These are phyloP conservation scores for Trichomalopsis sarcophagae DNA, from an alignment of 1,140 invertebrate genomes.

Conservation along the genomic window DNA sequence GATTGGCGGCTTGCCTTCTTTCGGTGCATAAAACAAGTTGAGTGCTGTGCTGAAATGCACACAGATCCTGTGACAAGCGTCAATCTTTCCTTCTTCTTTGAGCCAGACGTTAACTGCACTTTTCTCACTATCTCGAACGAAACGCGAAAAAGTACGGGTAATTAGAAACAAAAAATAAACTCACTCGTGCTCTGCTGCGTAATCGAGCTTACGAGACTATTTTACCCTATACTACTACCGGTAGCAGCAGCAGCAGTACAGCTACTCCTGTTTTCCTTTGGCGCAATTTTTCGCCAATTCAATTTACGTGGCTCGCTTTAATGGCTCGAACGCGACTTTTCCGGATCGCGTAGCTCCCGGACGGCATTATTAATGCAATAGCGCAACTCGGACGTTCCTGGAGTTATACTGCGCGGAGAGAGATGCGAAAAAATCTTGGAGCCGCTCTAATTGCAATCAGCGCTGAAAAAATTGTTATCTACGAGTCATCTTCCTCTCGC, in stretches of 20 bases:
- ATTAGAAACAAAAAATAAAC: neutral
- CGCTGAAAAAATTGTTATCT: neutral
- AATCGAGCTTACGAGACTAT: conserved; percentile 32
- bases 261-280: neutral
- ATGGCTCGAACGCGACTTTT: conserved; percentile 11
- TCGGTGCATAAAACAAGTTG: neutral
- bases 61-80: too few relatives aligned
- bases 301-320: conserved; percentile 27
- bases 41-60: neutral
- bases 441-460: conserved; percentile 12
- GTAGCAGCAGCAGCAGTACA: too few relatives aligned
- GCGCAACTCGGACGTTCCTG: neutral
- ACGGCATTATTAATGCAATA: conserved; percentile 12
- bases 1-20: conserved; percentile 58
- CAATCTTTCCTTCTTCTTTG: too few relatives aligned
- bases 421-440: neutral
- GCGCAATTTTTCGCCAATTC: conserved; percentile 35
- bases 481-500: neutral
- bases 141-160: neutral
- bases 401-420: neutral
- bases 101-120: neutral
- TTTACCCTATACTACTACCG: neutral
- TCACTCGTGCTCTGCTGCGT: neutral
- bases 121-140: neutral
- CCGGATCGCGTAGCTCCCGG: neutral